Evolutionary conservation across 2,888 invertebrate genomes (phyloP).

Genomic region (Caenorhabditis angaria): DNA sequence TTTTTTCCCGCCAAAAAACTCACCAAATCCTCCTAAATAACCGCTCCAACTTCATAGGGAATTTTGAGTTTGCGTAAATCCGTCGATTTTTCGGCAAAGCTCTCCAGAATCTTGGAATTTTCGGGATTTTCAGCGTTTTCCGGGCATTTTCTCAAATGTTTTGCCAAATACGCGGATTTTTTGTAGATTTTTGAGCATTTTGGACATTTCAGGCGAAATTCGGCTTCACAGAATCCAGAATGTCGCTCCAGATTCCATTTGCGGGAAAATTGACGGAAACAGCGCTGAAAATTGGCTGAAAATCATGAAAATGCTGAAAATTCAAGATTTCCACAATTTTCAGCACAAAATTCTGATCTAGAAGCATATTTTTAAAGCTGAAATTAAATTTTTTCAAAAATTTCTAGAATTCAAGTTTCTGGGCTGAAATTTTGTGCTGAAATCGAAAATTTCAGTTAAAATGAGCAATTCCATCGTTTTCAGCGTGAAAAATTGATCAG

Average conservation of each 20-base stretch:
- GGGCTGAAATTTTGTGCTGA: no score
- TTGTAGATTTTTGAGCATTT: neutral
- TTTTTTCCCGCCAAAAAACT: neutral
- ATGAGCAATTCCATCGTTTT: neutral
- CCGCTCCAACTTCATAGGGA: neutral
- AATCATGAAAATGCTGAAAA: no score
- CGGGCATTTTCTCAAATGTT: neutral
- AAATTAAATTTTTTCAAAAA: no score
- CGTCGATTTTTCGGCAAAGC: no score
- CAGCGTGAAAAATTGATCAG: no score
- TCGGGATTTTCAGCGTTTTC: neutral
- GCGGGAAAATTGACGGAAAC: slow-evolving; percentile 42
- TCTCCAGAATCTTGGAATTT: no score
- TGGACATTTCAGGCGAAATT: neutral
- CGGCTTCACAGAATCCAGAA: neutral
- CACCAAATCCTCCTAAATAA: neutral
- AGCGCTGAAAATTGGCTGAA: slow-evolving; percentile 44
- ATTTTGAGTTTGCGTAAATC: no score
- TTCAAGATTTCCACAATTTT: no score
- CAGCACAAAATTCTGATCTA: no score
- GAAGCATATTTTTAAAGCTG: no score
- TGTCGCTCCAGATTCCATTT: slow-evolving; percentile 46
- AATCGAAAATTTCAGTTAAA: neutral
- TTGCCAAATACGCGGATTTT: neutral
- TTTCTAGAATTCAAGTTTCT: no score